Conservation (phyloP, 2,888 invertebrate species). For the Limnephilus auricula region DNA sequence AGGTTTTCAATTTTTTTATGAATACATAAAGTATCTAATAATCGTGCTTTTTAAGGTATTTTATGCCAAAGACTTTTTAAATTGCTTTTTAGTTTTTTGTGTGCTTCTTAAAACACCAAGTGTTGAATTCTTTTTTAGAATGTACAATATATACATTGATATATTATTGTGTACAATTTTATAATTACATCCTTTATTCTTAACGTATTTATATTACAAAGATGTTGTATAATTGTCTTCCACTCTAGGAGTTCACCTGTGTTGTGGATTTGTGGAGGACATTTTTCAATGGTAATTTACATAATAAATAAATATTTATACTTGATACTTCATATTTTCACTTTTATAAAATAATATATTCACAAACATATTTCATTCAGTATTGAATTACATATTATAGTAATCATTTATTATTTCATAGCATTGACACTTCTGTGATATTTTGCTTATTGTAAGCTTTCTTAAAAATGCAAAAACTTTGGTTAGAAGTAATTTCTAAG, state of each 20-base stretch:
- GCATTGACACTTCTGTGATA: conserved; percentile 47
- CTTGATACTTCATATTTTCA: background rate
- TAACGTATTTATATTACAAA: too few relatives aligned
- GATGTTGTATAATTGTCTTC: too few relatives aligned
- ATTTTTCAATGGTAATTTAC: too few relatives aligned
- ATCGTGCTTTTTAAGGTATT: background rate
- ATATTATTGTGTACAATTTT: background rate
- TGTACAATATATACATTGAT: background rate
- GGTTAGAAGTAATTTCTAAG: background rate
- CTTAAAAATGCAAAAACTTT: background rate
- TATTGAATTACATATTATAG: background rate
- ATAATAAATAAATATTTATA: too few relatives aligned
- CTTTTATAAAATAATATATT: background rate
- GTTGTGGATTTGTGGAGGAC: too few relatives aligned
- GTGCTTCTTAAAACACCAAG: background rate
- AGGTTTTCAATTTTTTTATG: background rate
- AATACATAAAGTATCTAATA: background rate
- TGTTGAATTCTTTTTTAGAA: background rate
- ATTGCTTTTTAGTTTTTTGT: background rate
- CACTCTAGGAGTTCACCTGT: too few relatives aligned
- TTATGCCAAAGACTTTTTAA: background rate
- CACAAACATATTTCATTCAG: background rate
- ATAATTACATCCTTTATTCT: too few relatives aligned
- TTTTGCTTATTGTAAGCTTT: conserved; percentile 27
- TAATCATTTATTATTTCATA: conserved; percentile 23